Percentiles rank a stretch among this genome's conserved stretches.
phyloP scores from a whole-genome alignment of 2,113 vertebrate genomes.

The Myrmecobius fasciatus region DNA sequence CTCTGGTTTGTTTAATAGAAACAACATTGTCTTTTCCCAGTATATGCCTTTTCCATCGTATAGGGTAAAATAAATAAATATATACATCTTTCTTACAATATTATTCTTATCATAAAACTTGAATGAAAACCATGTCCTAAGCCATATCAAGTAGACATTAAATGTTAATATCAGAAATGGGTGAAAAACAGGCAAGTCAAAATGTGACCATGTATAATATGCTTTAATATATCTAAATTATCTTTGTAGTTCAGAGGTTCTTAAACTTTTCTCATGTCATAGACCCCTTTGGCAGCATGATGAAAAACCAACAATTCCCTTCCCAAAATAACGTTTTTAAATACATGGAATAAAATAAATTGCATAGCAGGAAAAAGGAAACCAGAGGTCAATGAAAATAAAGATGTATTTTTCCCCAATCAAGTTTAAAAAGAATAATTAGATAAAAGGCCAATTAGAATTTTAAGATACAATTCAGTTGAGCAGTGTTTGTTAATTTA shows the following conservation, averaged over 20 bases:
- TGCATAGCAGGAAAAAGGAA: neutral
- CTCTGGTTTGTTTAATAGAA: neutral
- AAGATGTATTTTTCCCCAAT: neutral
- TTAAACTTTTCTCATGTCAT: neutral
- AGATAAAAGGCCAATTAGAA: neutral
- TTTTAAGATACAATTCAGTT: neutral
- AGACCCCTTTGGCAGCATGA: neutral
- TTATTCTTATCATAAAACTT: neutral
- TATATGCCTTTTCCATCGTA: neutral
- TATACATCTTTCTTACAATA: neutral
- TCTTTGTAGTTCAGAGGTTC: neutral
- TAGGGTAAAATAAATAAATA: neutral
- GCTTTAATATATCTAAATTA: neutral
- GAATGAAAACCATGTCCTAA: neutral
- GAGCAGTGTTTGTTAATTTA: neutral
- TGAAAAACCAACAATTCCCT: neutral
- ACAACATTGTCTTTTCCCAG: fast-evolving
- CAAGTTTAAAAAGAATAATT: neutral
- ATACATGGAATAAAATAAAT: neutral
- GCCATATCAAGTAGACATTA: neutral
- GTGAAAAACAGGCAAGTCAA: neutral
- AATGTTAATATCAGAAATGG: neutral
- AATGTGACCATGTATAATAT: neutral
- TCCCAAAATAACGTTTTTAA: neutral
- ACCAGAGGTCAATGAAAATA: neutral